Percentiles rank a stretch among this genome's conserved stretches.
Conservation (phyloP, 2,797 vertebrate genomes). For the Hirundo rustica region DNA sequence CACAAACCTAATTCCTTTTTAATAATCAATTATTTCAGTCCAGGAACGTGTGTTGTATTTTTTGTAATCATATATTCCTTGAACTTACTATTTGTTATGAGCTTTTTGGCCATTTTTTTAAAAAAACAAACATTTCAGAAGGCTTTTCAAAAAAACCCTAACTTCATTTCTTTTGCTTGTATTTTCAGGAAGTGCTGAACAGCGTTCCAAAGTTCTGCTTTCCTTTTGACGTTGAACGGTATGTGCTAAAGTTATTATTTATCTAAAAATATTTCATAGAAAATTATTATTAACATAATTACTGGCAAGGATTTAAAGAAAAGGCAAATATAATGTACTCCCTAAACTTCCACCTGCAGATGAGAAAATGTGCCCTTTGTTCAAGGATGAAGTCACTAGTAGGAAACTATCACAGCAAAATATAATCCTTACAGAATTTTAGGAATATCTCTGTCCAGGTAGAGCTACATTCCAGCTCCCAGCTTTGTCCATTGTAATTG, state of each 20-base stretch:
- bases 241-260: constrained; percentile 63
- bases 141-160: neutral
- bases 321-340: neutral
- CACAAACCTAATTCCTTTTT: constrained; percentile 84
- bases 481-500: neutral
- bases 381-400: neutral
- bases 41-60: constrained; percentile 72
- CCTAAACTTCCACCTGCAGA: neutral
- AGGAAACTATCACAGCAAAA: neutral
- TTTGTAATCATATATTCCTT: constrained; percentile 30
- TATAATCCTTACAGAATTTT: neutral
- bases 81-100: neutral
- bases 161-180: constrained; percentile 43
- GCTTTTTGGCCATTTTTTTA: neutral
- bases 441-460: neutral
- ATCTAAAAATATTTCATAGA: neutral
- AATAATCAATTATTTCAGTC: constrained; percentile 95
- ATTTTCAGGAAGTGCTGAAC: constrained; percentile 90
- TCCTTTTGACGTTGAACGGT: constrained; percentile 97
- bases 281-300: neutral
- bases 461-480: neutral
- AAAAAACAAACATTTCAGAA: neutral
- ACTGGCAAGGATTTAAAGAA: neutral
- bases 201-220: constrained; percentile 98
- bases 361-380: neutral